Conservation (phyloP, 2,797 vertebrate species). For the Enteromius mattozi region DNA sequence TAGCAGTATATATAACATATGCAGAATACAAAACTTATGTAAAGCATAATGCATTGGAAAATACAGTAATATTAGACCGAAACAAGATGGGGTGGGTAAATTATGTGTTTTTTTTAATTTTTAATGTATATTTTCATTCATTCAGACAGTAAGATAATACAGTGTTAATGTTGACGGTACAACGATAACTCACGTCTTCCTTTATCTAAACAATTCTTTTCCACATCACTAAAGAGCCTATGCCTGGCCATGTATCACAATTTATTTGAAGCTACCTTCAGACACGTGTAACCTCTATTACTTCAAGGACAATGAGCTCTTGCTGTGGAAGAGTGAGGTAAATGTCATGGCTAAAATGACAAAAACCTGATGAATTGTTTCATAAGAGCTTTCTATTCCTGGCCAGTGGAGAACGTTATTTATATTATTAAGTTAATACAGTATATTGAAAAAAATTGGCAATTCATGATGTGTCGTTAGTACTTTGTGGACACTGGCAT, state of each 20-base stretch:
- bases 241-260: conserved; percentile 61
- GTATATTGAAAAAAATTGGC: neutral
- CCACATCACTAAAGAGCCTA: conserved; percentile 65
- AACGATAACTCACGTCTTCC: conserved; percentile 62
- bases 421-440: neutral
- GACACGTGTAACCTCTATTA: conserved; percentile 68
- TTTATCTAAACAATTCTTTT: conserved; percentile 65
- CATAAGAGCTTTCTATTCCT: neutral
- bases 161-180: conserved; percentile 47
- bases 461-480: conserved; percentile 4
- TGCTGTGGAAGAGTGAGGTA: conserved; percentile 51
- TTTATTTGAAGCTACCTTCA: conserved; percentile 52
- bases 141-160: conserved; percentile 9
- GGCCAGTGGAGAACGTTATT: neutral
- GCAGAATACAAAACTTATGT: neutral
- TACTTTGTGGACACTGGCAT: neutral
- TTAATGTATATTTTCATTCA: neutral
- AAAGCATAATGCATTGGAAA: neutral
- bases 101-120: neutral
- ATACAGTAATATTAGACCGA: neutral
- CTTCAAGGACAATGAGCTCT: conserved; percentile 66
- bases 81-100: neutral
- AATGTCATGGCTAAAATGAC: conserved; percentile 55
- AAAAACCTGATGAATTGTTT: conserved; percentile 12
- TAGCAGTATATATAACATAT: neutral